Conservation (phyloP, 2,113 vertebrate genomes). For the Nibea albiflora region DNA sequence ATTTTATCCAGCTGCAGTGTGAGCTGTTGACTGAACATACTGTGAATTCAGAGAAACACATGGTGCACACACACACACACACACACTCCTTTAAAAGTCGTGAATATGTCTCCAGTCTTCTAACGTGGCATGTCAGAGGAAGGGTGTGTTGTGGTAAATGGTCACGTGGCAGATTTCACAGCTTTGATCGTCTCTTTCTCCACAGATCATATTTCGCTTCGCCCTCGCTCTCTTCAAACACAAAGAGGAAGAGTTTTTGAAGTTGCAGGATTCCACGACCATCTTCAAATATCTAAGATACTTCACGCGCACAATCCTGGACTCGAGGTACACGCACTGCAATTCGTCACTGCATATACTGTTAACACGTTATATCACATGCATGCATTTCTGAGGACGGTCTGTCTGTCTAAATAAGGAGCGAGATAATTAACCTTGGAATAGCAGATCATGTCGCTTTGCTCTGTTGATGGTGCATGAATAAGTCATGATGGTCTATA, state of each 20-base stretch:
- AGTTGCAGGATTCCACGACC: constrained; percentile 91
- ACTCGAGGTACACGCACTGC: constrained; percentile 87
- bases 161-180: constrained; percentile 8
- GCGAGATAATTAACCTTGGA: not conserved
- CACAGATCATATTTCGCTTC: constrained; percentile 95
- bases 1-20: not conserved
- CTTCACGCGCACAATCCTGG: constrained; percentile 93
- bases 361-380: not conserved
- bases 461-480: not conserved
- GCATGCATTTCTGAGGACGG: not conserved
- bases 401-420: not conserved
- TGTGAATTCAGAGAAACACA: not conserved
- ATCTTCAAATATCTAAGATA: constrained; percentile 97
- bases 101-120: not conserved
- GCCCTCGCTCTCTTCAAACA: constrained; percentile 96
- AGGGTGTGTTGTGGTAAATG: not conserved
- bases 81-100: not conserved
- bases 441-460: not conserved
- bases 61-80: no score
- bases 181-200: constrained; percentile 12
- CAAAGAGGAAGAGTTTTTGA: constrained; percentile 97
- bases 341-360: not conserved
- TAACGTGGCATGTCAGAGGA: not conserved
- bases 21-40: not conserved
- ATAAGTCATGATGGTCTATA: not conserved